Evolutionary conservation across 2,113 vertebrate species (phyloP).

Genomic region (Rhea pennata): DNA sequence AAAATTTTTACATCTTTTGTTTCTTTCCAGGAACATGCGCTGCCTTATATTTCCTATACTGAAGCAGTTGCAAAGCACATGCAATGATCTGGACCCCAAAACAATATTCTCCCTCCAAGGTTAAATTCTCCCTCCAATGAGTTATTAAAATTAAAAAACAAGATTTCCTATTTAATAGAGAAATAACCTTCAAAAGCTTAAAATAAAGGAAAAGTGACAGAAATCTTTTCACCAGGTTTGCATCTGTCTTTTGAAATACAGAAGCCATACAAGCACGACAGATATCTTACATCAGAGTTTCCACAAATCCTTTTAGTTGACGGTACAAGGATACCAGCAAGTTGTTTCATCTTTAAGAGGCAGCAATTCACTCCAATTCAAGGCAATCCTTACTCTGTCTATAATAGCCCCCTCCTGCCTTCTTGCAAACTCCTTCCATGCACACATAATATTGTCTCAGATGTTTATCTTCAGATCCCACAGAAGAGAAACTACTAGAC

Average conservation of each 20-base stretch:
- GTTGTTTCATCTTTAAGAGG: not conserved
- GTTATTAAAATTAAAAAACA: not conserved
- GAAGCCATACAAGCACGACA: not conserved
- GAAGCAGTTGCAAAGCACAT: not conserved
- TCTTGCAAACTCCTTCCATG: not conserved
- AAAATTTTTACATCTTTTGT: not conserved
- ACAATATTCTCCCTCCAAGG: not conserved
- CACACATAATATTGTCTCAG: not conserved
- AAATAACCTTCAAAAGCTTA: not conserved
- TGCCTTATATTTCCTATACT: not conserved
- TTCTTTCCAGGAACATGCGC: not conserved
- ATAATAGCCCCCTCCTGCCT: not conserved
- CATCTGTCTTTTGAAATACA: not conserved
- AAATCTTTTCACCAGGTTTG: not conserved
- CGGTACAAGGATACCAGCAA: not conserved
- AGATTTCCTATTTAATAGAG: not conserved
- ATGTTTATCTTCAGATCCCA: not conserved
- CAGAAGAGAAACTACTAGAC: not conserved
- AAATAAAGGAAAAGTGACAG: not conserved
- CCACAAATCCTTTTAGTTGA: not conserved
- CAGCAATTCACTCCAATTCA: not conserved
- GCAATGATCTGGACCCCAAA: not conserved
- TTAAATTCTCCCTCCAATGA: not conserved
- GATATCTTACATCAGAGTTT: not conserved
- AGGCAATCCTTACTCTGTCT: not conserved